Percentiles rank a stretch among this genome's conserved stretches.
Conservation (phyloP, 2,113 vertebrate genomes). For the Protobothrops flavoviridis region DNA sequence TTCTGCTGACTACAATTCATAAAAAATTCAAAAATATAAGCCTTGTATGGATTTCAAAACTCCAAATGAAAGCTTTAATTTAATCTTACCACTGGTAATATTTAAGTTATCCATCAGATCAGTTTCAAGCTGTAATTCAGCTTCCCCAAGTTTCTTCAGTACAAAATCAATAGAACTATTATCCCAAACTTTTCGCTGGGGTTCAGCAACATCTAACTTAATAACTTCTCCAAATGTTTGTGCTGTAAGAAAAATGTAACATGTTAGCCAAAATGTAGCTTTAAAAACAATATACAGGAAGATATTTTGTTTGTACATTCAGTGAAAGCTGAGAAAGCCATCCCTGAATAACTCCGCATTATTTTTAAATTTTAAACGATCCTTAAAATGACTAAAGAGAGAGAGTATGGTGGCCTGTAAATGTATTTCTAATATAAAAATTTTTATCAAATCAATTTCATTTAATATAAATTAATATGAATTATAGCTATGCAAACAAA, state of each 20-base stretch:
- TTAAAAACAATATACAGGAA: background rate
- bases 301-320: background rate
- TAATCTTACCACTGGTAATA: conserved; percentile 63
- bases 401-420: background rate
- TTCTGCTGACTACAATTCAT: background rate
- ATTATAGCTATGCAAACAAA: background rate
- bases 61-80: background rate
- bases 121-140: conserved; percentile 84
- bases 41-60: background rate
- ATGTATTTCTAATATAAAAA: background rate
- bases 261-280: background rate
- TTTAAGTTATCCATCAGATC: conserved; percentile 73
- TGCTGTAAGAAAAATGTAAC: conserved; percentile 66
- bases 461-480: background rate
- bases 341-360: background rate
- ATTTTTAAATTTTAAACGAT: background rate
- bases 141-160: conserved; percentile 83
- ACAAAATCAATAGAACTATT: conserved; percentile 80
- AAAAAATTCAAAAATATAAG: background rate
- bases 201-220: conserved; percentile 71
- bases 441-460: background rate
- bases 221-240: conserved; percentile 82
- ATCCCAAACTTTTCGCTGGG: conserved; percentile 82
- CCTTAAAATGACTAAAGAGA: background rate
- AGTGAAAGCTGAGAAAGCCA: background rate